A percentile compares a stretch with the other conserved stretches of the same genome.
These are phyloP conservation scores for Gnathonemus echidnorhynchus DNA, from an alignment of 2,113 vertebrate species.

Conservation along the genomic window DNA sequence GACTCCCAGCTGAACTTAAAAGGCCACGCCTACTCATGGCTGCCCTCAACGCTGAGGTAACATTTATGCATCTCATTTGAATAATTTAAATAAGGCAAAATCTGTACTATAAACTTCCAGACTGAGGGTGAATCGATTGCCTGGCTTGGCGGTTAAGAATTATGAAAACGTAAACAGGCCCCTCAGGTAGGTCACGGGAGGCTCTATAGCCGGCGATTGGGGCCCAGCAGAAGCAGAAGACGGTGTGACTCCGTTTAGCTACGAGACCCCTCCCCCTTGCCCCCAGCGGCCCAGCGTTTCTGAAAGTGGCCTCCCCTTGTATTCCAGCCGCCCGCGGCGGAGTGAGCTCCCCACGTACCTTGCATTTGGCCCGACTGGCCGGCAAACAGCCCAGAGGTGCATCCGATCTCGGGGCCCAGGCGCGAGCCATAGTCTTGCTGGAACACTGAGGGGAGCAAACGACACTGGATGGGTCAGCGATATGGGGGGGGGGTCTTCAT, in stretches of 20 bases:
- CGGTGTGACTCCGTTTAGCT: background rate
- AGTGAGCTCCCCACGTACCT: constrained; percentile 49
- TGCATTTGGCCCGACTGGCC: constrained; percentile 69
- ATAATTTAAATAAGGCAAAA: background rate
- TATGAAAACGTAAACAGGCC: background rate
- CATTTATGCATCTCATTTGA: background rate
- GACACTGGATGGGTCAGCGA: constrained; percentile 25
- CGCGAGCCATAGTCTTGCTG: constrained; percentile 71
- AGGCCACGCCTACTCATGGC: background rate
- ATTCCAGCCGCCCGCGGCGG: background rate
- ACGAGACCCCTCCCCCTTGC: background rate
- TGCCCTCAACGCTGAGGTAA: background rate
- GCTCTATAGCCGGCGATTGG: background rate
- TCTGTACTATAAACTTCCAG: background rate
- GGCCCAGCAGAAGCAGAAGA: background rate
- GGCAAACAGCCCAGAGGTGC: constrained; percentile 69
- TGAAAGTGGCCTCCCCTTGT: background rate
- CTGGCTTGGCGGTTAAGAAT: background rate
- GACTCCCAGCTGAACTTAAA: background rate
- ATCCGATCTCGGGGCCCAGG: constrained; percentile 69
- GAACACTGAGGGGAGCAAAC: constrained; percentile 54
- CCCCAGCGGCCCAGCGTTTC: background rate
- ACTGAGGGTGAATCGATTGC: background rate
- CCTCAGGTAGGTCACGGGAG: background rate
- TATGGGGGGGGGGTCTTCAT: background rate